Evolutionary conservation across 1,140 invertebrate genomes (phyloP).

Genomic region (Cherax quadricarinatus): DNA sequence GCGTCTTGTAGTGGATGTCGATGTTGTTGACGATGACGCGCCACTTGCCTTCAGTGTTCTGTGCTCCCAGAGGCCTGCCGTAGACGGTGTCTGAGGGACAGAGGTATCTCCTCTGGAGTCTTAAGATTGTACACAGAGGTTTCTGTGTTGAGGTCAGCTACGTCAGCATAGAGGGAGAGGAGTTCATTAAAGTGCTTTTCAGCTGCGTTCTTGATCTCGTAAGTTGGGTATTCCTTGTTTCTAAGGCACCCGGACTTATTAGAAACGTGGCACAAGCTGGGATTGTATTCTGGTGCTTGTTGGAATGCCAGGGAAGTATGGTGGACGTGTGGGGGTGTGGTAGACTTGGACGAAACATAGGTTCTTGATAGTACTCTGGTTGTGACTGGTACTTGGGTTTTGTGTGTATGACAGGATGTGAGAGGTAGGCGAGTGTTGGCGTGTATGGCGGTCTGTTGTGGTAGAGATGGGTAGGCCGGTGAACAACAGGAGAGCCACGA

Average conservation of each 20-base stretch:
- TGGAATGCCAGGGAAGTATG: background rate
- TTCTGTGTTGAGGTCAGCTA: constrained; percentile 67
- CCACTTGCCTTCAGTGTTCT: constrained; percentile 75
- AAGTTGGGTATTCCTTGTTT: constrained; percentile 69
- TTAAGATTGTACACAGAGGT: constrained; percentile 73
- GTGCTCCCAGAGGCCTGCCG: constrained; percentile 74
- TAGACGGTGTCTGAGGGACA: constrained; percentile 70
- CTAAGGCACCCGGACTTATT: constrained; percentile 69
- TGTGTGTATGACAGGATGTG: constrained; percentile 5
- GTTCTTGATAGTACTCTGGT: constrained; percentile 9
- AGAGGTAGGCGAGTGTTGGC: background rate
- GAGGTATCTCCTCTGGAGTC: constrained; percentile 70
- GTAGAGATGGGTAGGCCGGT: too few relatives aligned
- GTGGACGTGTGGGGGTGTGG: constrained; percentile 12
- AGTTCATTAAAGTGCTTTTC: constrained; percentile 72
- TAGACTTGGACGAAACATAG: background rate
- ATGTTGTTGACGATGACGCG: constrained; percentile 75
- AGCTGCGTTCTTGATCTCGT: constrained; percentile 69
- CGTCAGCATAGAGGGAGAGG: constrained; percentile 71
- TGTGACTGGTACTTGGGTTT: constrained; percentile 18
- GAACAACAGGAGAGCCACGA: too few relatives aligned
- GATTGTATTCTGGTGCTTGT: constrained; percentile 35
- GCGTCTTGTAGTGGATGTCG: constrained; percentile 74
- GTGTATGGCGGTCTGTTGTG: background rate
- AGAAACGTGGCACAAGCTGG: constrained; percentile 55